Percentiles rank a stretch among this genome's conserved stretches.
Conservation (phyloP, 2,113 vertebrate genomes). For the Neodon shergylaensis region DNA sequence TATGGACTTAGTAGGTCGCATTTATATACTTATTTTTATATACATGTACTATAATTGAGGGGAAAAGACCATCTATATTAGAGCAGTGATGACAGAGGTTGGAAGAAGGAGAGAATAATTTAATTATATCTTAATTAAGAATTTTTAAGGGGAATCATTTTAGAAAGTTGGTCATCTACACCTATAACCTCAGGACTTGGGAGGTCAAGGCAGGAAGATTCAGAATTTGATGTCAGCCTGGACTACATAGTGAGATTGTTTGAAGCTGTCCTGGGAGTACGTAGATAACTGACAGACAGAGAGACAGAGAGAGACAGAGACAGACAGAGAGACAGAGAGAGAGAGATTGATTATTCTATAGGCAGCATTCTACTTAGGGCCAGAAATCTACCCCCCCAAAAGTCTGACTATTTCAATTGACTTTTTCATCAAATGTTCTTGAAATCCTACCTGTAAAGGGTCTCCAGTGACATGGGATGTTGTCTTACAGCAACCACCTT, state of each 20-base stretch:
- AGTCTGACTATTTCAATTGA: background rate
- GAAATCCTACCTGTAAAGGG: constrained; percentile 47
- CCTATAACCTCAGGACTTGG: background rate
- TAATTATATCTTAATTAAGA: background rate
- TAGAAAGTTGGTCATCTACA: background rate
- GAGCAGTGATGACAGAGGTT: background rate
- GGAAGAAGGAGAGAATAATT: background rate
- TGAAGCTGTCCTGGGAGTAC: background rate
- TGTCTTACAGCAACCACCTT: background rate
- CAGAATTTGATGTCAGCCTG: background rate
- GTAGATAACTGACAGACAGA: background rate
- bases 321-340: no score
- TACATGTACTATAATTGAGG: background rate
- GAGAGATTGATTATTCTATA: background rate
- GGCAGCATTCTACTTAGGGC: background rate
- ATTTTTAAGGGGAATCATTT: background rate
- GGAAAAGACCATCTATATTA: background rate
- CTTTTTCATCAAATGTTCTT: constrained; percentile 13
- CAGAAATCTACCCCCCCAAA: background rate
- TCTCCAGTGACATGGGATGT: background rate
- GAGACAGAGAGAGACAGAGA: background rate
- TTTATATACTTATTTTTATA: background rate
- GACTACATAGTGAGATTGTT: background rate
- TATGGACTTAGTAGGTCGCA: no score
- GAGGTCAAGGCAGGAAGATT: background rate